Evolutionary conservation across 2,113 vertebrate species (phyloP).

Genomic region (Fulica atra): DNA sequence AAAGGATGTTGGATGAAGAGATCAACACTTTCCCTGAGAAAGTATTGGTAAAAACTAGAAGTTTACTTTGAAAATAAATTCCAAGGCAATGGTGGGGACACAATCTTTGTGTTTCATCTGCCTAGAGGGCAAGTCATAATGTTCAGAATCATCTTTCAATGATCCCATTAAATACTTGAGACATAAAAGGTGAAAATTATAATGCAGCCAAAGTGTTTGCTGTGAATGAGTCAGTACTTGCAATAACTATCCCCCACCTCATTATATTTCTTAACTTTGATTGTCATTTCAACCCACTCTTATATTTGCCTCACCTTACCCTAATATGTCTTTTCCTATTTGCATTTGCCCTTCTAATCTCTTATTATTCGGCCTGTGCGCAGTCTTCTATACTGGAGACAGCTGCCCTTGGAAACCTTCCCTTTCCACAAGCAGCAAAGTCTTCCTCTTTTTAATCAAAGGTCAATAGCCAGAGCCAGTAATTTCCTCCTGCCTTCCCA

Average conservation of each 20-base stretch:
- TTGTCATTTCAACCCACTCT: neutral
- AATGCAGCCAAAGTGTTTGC: neutral
- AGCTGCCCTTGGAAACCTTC: neutral
- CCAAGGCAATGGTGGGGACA: neutral
- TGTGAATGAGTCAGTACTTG: neutral
- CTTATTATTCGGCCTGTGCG: neutral
- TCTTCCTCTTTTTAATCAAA: neutral
- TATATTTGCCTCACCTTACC: neutral
- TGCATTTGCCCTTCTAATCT: neutral
- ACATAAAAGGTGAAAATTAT: conserved; percentile 15
- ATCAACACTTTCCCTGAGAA: neutral
- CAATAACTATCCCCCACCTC: neutral
- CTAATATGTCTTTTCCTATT: neutral
- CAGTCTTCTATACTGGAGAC: neutral
- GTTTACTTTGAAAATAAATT: conserved; percentile 26
- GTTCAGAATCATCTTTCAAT: neutral
- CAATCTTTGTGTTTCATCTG: conserved; percentile 9
- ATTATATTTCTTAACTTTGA: neutral
- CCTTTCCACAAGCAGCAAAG: neutral
- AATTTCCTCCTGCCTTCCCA: neutral
- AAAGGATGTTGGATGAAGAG: neutral
- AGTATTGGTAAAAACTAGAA: neutral
- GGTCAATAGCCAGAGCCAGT: neutral
- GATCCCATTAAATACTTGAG: conserved; percentile 33
- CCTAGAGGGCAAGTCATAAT: neutral